Conservation (phyloP, 1,140 invertebrate genomes). For the Anagrus nilaparvatae region DNA sequence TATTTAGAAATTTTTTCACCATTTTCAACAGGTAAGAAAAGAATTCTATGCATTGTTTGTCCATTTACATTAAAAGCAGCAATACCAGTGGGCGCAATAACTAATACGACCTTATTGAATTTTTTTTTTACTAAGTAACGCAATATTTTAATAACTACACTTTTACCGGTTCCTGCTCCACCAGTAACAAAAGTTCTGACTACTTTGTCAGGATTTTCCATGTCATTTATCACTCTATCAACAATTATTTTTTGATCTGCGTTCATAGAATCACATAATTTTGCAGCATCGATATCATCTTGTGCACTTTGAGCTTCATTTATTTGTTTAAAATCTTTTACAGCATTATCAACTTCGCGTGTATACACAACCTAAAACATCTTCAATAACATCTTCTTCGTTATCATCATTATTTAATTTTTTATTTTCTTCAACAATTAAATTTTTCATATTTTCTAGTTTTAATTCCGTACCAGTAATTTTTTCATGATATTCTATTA, state of each 20-base stretch:
- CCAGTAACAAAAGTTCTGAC: conserved; percentile 15
- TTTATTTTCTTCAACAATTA: not conserved
- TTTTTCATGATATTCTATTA: conserved; percentile 6
- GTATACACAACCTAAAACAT: too few relatives aligned
- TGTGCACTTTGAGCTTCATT: not conserved
- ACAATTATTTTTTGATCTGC: conserved; percentile 2
- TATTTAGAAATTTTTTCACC: conserved; percentile 18
- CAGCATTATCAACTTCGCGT: not conserved
- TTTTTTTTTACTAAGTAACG: too few relatives aligned
- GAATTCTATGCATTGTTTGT: conserved; percentile 19
- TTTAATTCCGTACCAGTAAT: not conserved
- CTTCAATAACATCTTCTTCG: not conserved
- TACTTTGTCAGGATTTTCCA: conserved; percentile 2
- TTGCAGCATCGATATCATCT: not conserved
- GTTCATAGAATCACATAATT: not conserved
- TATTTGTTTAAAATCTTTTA: not conserved
- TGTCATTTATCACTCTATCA: not conserved
- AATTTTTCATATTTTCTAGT: not conserved
- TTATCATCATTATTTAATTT: not conserved
- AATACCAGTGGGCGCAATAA: conserved; percentile 20
- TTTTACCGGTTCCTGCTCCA: conserved; percentile 19
- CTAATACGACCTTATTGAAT: conserved; percentile 13
- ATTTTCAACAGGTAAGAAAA: conserved; percentile 22
- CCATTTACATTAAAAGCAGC: conserved; percentile 22
- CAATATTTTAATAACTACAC: conserved; percentile 18